Evolutionary conservation across 2,888 invertebrate species (phyloP).

Genomic region (Xylocampa areola): DNA sequence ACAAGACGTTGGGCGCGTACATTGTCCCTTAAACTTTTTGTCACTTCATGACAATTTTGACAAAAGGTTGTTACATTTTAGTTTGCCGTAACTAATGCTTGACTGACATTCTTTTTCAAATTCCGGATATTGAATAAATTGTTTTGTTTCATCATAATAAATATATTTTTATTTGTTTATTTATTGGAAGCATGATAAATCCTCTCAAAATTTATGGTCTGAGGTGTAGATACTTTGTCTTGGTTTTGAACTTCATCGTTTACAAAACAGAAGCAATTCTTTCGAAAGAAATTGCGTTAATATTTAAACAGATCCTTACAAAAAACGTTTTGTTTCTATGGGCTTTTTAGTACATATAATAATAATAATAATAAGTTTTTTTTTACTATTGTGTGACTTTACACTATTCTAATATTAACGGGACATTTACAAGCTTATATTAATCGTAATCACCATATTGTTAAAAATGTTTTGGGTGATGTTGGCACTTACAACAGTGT

Average conservation of each 20-base stretch:
- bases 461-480: no score
- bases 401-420: no score
- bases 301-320: no score
- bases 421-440: no score
- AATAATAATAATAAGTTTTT: no score
- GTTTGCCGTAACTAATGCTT: conserved; percentile 69
- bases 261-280: conserved; percentile 27
- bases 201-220: conserved; percentile 26
- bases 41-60: conserved; percentile 49
- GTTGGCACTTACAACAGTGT: no score
- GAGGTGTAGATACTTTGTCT: neutral
- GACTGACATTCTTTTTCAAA: conserved; percentile 72
- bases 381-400: no score
- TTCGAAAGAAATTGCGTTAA: no score
- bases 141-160: conserved; percentile 49
- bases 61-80: conserved; percentile 70
- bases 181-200: conserved; percentile 25
- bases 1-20: conserved; percentile 80
- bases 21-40: conserved; percentile 67
- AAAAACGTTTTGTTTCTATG: no score
- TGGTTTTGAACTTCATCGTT: conserved; percentile 2
- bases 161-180: conserved; percentile 9
- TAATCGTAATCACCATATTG: no score
- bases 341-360: no score
- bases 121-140: conserved; percentile 65